Evolutionary conservation across 2,888 invertebrate species (phyloP), one percentile per base, ranked within the genome.

Genomic region (Xanthostigma xanthostigma): DNA sequence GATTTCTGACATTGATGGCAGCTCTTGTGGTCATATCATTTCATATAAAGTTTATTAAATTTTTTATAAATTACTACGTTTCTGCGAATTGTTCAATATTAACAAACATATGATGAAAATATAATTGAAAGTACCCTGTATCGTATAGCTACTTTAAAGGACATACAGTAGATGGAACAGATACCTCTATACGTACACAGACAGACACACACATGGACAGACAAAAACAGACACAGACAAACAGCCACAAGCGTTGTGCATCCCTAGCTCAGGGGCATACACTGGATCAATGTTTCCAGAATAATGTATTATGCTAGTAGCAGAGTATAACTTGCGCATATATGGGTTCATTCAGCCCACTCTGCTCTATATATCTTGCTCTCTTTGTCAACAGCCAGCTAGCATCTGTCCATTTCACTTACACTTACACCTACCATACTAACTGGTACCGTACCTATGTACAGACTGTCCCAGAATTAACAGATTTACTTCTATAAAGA

Each of bases 241-340:
- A 39, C 9, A 14, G 40, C 40, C 40, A 14, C 40, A 14, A 39
- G 40, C 40, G 12, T 12, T 39, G 40, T 39, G 40, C 40, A 39
- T 14, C 40, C 13, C 40, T 14, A 11, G 40, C 40, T 14, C 42
- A 12, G 33, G 42, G 14, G 17, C 45, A 37, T 45, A 14, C 45
- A 27, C 38, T 37, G 45, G 45, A 45, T 45, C 45, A 45, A 45
- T 45, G 45, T 45, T 45, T 45, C 45, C 38, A 37, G 45, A 45
- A 45, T 45, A 45, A 45, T 38, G 37, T 45, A 45, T 36, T 45
- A 45, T 14, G 45, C 33, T 35, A 44, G 44, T 12, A 10, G 41
- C 41, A 17, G 14, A 14, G n/a, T 17, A 41, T 14, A 41, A 14
- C 27, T 27, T 17, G 27, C 41, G 14, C 41, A 41, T 41, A 41